Evolutionary conservation across 2,113 vertebrate genomes (phyloP).

Genomic region (Cottus gobio): DNA sequence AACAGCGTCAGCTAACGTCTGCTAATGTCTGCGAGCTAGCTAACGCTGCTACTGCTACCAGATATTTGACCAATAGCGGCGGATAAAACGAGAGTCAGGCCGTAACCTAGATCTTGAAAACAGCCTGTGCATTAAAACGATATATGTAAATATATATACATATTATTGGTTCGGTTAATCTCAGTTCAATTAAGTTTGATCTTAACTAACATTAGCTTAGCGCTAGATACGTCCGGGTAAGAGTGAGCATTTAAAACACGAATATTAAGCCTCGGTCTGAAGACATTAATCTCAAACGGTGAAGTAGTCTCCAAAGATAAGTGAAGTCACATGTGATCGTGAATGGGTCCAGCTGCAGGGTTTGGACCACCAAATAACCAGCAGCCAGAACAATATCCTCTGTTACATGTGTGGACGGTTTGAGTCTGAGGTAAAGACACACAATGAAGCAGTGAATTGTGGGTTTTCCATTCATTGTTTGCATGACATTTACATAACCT

Average conservation of each 20-base stretch:
- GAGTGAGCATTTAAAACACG: not conserved
- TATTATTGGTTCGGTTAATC: not conserved
- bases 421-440: not conserved
- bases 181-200: not conserved
- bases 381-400: not conserved
- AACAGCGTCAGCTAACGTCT: slow-evolving; percentile 4
- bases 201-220: not conserved
- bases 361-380: not conserved
- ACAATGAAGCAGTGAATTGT: not conserved
- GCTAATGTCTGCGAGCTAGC: no score
- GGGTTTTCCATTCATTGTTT: not conserved
- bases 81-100: no score
- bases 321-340: not conserved
- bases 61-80: not conserved
- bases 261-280: not conserved
- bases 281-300: not conserved
- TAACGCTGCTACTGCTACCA: not conserved
- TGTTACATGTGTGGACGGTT: not conserved
- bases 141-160: not conserved
- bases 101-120: no score
- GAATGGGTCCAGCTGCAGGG: not conserved
- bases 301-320: not conserved
- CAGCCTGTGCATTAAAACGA: not conserved
- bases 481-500: not conserved
- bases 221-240: not conserved